phyloP scores from a whole-genome alignment of 2,888 invertebrate genomes.

The Hypomecis atomaria region DNA sequence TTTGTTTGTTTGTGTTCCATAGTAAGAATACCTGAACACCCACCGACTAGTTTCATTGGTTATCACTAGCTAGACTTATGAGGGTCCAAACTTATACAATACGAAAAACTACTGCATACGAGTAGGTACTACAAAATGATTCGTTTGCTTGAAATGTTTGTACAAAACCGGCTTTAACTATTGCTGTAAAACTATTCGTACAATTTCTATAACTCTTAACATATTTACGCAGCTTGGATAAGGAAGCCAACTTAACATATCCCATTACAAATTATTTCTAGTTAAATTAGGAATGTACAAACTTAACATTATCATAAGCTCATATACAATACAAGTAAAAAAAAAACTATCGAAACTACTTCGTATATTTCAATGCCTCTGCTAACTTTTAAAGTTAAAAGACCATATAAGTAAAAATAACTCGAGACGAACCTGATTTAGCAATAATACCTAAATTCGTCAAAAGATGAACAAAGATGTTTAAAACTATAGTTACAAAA shows the following conservation, averaged over 20 bases:
- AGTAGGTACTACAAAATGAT: background rate
- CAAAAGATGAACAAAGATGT: too few relatives aligned
- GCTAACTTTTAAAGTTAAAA: slow-evolving; percentile 35
- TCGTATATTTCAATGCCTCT: slow-evolving; percentile 39
- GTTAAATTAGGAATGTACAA: slow-evolving; percentile 75
- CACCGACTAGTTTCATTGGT: background rate
- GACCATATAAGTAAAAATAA: slow-evolving; percentile 14
- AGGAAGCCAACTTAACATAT: slow-evolving; percentile 37
- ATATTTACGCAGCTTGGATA: slow-evolving; percentile 23
- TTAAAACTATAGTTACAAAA: too few relatives aligned
- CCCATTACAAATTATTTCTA: slow-evolving; percentile 41
- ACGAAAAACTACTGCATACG: background rate
- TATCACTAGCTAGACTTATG: too few relatives aligned
- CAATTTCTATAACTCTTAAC: slow-evolving; percentile 16
- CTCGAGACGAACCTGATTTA: slow-evolving; percentile 12
- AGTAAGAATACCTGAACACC: too few relatives aligned
- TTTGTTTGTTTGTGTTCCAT: too few relatives aligned
- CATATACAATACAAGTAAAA: slow-evolving; percentile 43
- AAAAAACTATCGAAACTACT: slow-evolving; percentile 41
- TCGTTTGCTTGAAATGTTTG: slow-evolving; percentile 16
- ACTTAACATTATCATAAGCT: slow-evolving; percentile 60
- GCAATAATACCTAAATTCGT: background rate
- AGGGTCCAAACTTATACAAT: too few relatives aligned
- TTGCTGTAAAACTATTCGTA: slow-evolving; percentile 17
- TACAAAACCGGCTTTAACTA: slow-evolving; percentile 22